A percentile compares a stretch with the other conserved stretches of the same genome.
These are phyloP conservation scores for Gymnoscopelus microlampas DNA, from an alignment of 2,797 vertebrate genomes.

Conservation along the genomic window DNA sequence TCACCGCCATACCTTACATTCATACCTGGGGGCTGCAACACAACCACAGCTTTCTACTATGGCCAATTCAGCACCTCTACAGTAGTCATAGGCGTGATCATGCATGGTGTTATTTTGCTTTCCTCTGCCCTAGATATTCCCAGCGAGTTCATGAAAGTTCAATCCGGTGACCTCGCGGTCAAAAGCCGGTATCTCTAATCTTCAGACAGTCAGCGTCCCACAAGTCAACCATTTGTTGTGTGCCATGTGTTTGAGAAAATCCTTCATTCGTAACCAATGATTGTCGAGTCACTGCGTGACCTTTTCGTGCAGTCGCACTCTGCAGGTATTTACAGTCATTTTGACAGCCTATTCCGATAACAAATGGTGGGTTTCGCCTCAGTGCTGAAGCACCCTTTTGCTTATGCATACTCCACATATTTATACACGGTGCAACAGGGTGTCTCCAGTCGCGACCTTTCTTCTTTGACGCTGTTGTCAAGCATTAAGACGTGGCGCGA, in stretches of 20 bases:
- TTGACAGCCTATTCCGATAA: constrained; percentile 1
- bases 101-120: too few relatives aligned
- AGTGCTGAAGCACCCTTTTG: background rate
- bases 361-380: constrained; percentile 18
- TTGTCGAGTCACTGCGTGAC: constrained; percentile 29
- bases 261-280: constrained; percentile 22
- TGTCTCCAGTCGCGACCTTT: constrained; percentile 4
- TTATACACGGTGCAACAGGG: background rate
- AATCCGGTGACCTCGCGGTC: too few relatives aligned
- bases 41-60: background rate
- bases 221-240: background rate
- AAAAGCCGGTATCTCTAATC: background rate
- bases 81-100: background rate
- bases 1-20: background rate
- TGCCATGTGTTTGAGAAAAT: constrained; percentile 21
- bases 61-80: constrained; percentile 11
- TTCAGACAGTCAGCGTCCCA: background rate
- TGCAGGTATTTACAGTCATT: constrained; percentile 11
- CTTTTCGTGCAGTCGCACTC: constrained; percentile 26
- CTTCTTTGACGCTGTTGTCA: constrained; percentile 30
- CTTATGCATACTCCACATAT: background rate
- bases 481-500: constrained; percentile 43
- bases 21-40: background rate
- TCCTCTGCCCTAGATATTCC: too few relatives aligned
- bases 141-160: too few relatives aligned